Base-by-base conservation (phyloP, 2,113 vertebrate species). In the Heliornis fulica region DNA sequence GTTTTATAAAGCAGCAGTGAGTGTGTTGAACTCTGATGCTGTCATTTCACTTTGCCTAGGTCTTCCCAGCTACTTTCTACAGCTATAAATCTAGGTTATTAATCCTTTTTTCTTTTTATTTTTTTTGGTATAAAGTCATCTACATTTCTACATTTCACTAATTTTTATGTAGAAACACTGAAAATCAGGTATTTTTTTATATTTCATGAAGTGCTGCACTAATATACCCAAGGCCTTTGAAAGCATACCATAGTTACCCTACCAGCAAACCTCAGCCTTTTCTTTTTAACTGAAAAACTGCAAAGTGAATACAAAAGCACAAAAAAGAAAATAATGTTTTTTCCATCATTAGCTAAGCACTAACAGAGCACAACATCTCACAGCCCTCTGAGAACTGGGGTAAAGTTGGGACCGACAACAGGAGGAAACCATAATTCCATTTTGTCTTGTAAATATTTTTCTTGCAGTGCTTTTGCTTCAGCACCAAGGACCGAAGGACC, bases 391-490 rank as follows among this genome's bases (percentile, higher is more conserved):
- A 93, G 75, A 90, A 93, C 32, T 22, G 20, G 46, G 15, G 16
- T 45, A 83, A 79, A 57, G 66, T 13, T 92, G 64, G 64, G 60
- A 51, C 48, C 0, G 2, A 86, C 61, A 94, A 53, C 46, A 74
- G 69, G 51, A 94, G 50, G 87, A 96, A 96, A 94, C 79, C 29
- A 3, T 50, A 88, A 81, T 93, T 89, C 80, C 59, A 90, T 75
- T 93, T 87, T 23, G 21, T 83, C 83, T 66, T 2, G 1, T 85
- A 86, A 92, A 81, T 81, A 88, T 93, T 94, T 90, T 90, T 89
- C 87, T 81, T 88, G 38, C 68, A 74, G 68, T 28, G 59, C 32
- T 59, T 87, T 87, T 90, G 20, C 83, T 83, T 70, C 64, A 81
- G 38, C 86, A 66, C 14, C 3, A 5, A 85, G 66, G n/a, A 41